Evolutionary conservation across 2,888 invertebrate genomes (phyloP).

Genomic region (Amphiduros pacificus): DNA sequence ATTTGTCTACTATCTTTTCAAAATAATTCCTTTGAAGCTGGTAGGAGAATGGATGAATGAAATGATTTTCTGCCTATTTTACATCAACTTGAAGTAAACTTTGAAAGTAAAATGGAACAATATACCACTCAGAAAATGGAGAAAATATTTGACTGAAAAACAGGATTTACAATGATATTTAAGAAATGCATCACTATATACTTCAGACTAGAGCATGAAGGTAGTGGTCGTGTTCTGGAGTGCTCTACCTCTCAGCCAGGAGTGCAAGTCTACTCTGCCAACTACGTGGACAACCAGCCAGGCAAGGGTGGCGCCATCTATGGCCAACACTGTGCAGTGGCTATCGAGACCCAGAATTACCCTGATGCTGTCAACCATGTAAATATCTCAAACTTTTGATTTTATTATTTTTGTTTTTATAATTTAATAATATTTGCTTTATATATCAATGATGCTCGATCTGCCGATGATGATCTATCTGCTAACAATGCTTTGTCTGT

Average conservation of each 20-base stretch:
- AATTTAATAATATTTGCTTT: background rate
- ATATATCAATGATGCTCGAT: background rate
- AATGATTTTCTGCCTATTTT: no score
- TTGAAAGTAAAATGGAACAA: no score
- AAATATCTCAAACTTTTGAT: conserved; percentile 12
- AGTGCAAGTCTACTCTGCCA: conserved; percentile 86
- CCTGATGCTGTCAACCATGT: conserved; percentile 80
- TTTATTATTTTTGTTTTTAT: background rate
- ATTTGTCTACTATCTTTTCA: no score
- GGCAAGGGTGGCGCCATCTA: conserved; percentile 77
- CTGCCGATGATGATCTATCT: background rate
- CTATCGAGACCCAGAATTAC: conserved; percentile 89
- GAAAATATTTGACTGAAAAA: no score
- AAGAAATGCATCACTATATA: no score
- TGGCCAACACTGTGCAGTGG: conserved; percentile 78
- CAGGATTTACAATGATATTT: no score
- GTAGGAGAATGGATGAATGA: no score
- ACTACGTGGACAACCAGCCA: conserved; percentile 65
- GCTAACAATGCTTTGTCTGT: background rate
- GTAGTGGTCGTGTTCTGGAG: conserved; percentile 73
- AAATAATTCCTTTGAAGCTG: no score
- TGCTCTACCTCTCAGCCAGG: conserved; percentile 86
- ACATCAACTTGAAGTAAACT: no score
- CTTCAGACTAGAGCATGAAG: conserved; percentile 47
- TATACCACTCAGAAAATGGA: no score